Conservation (phyloP, 2,797 vertebrate genomes). For the Rhadinocentrus ornatus region DNA sequence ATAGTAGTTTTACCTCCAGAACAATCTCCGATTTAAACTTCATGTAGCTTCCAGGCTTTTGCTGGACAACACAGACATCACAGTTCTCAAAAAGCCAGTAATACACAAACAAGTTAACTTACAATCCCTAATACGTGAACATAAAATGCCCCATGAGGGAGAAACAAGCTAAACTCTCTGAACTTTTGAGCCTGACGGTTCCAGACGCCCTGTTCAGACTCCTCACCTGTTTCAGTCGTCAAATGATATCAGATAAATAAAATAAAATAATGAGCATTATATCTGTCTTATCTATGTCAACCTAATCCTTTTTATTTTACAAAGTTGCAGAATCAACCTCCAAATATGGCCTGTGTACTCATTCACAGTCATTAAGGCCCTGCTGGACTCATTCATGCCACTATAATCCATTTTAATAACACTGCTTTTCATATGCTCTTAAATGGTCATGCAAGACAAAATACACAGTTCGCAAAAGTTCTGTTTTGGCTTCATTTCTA, state of each 20-base stretch:
- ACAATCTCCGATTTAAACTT: background rate
- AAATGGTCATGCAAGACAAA: slow-evolving; percentile 25
- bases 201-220: background rate
- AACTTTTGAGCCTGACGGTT: slow-evolving; percentile 23
- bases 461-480: background rate
- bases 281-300: background rate
- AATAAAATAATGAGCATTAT: background rate
- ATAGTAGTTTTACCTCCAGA: background rate
- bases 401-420: slow-evolving; percentile 29
- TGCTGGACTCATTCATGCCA: slow-evolving; percentile 9
- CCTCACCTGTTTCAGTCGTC: background rate
- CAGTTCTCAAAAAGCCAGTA: background rate
- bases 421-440: slow-evolving; percentile 9
- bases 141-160: background rate
- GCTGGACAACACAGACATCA: background rate
- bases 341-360: slow-evolving; percentile 19
- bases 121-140: background rate
- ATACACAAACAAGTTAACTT: background rate
- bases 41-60: background rate
- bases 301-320: background rate
- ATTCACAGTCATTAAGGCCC: slow-evolving; percentile 13
- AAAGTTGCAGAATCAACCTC: background rate
- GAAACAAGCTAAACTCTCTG: slow-evolving; percentile 36
- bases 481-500: background rate
- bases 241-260: background rate